Conservation (phyloP, 2,888 invertebrate genomes). For the Microctonus brassicae region DNA sequence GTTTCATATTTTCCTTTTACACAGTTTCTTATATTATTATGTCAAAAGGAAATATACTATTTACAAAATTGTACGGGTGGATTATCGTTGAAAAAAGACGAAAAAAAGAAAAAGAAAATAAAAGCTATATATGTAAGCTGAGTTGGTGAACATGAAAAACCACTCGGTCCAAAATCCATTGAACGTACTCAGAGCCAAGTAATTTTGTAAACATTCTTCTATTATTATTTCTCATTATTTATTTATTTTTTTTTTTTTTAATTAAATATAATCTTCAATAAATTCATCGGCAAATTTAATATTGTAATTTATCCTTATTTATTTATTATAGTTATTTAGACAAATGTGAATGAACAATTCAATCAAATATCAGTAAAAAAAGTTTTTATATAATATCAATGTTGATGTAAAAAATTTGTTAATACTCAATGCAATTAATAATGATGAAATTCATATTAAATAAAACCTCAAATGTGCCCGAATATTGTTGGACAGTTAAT, state of each 20-base stretch:
- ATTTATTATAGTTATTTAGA: too few species aligned
- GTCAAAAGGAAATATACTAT: background rate
- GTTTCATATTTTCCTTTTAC: background rate
- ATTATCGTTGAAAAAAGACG: constrained; percentile 4
- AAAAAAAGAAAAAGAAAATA: constrained; percentile 22
- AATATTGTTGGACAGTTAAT: constrained; percentile 1
- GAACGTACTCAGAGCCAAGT: constrained; percentile 10
- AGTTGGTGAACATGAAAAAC: constrained; percentile 40
- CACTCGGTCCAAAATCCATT: constrained; percentile 36
- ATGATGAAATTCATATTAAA: background rate
- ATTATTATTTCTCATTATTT: too few species aligned
- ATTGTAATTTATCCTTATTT: background rate
- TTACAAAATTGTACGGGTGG: background rate
- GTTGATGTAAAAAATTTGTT: background rate
- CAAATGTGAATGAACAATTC: background rate
- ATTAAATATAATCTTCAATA: background rate
- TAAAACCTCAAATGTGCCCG: background rate
- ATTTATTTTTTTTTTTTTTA: too few species aligned
- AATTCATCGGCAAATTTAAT: background rate
- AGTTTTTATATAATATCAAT: background rate
- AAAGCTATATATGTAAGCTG: constrained; percentile 32
- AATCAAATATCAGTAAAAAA: background rate
- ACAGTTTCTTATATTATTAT: background rate
- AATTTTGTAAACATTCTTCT: background rate
- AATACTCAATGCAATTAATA: background rate